A percentile compares a stretch with the other conserved stretches of the same genome.
phyloP scores from a whole-genome alignment of 1,140 invertebrate genomes.

The Proales similis region DNA sequence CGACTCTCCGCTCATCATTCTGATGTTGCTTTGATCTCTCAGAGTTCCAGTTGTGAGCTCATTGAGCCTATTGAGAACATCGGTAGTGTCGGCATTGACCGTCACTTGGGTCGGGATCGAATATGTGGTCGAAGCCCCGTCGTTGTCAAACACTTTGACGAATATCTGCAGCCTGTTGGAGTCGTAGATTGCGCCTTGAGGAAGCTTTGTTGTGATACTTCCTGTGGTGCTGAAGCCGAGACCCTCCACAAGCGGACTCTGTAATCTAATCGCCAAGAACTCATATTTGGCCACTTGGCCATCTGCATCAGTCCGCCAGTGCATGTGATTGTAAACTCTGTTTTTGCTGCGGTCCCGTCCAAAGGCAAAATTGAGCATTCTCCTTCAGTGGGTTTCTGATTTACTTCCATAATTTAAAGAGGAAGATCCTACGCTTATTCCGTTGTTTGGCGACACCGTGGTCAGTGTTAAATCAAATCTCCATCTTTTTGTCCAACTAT shows the following conservation, averaged over 20 bases:
- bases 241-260: constrained; percentile 1
- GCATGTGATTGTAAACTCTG: constrained; percentile 14
- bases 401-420: constrained; percentile 8
- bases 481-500: background rate
- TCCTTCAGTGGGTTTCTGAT: constrained; percentile 12
- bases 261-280: no score
- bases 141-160: constrained; percentile 12
- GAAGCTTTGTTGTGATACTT: background rate
- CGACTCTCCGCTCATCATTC: no score
- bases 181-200: constrained; percentile 6
- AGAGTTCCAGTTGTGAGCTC: no score
- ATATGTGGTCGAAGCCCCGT: background rate
- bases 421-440: constrained; percentile 18
- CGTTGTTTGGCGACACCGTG: constrained; percentile 9
- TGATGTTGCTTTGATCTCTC: no score
- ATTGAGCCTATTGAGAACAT: no score
- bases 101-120: constrained; percentile 3
- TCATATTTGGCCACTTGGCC: constrained; percentile 9
- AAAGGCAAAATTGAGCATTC: background rate
- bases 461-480: constrained; percentile 27
- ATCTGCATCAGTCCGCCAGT: constrained; percentile 9
- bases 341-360: background rate
- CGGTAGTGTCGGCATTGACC: background rate
- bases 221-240: background rate
- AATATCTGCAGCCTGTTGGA: background rate